Evolutionary conservation across 2,888 invertebrate genomes (phyloP).

Genomic region (Sinelater perroti): DNA sequence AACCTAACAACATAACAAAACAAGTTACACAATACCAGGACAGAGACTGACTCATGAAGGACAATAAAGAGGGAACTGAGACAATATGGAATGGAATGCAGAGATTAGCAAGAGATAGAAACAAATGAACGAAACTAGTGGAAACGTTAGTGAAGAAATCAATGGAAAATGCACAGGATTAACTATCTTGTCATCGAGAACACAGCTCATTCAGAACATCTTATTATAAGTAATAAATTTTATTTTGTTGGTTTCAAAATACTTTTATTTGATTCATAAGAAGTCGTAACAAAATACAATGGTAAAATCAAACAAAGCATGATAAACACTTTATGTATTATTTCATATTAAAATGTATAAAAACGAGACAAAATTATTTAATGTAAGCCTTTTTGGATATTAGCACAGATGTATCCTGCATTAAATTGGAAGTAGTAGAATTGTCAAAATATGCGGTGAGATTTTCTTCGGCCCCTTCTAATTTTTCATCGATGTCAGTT

Average conservation of each 20-base stretch:
- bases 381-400: conserved; percentile 6
- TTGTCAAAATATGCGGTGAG: background rate
- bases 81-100: background rate
- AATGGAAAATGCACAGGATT: too few relatives aligned
- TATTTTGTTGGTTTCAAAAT: too few relatives aligned
- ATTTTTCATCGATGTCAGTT: background rate
- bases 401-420: conserved; percentile 2
- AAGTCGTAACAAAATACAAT: too few relatives aligned
- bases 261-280: too few relatives aligned
- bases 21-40: background rate
- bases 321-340: too few relatives aligned
- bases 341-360: too few relatives aligned
- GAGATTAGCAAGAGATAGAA: too few relatives aligned
- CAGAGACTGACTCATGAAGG: background rate
- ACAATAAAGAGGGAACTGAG: background rate
- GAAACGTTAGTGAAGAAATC: too few relatives aligned
- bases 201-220: too few relatives aligned
- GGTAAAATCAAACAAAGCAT: too few relatives aligned
- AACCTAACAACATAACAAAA: background rate
- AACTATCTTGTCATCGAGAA: background rate
- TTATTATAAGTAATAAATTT: too few relatives aligned
- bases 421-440: background rate
- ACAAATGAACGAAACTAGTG: background rate
- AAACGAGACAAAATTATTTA: conserved; percentile 3
- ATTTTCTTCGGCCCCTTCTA: conserved; percentile 1